A percentile compares a stretch with the other conserved stretches of the same genome.
These are phyloP conservation scores for Diarsia brunnea DNA, from an alignment of 2,888 invertebrate species.

Conservation along the genomic window DNA sequence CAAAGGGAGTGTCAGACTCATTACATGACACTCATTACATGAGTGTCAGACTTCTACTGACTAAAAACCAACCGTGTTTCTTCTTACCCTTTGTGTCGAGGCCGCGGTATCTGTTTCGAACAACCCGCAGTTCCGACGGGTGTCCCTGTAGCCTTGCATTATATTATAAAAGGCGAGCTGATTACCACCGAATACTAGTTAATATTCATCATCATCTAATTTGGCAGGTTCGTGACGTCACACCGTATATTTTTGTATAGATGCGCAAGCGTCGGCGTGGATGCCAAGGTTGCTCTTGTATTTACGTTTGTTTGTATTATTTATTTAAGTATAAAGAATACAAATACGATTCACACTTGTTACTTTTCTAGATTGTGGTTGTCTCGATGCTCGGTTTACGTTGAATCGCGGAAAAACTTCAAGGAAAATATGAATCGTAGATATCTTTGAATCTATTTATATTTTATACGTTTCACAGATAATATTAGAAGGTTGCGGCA, in stretches of 20 bases:
- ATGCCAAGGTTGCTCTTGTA: conserved; percentile 76
- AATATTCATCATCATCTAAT: conserved; percentile 65
- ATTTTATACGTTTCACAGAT: conserved; percentile 37
- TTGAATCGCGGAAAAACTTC: conserved; percentile 64
- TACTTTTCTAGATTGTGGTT: conserved; percentile 41
- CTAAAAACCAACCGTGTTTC: too few species aligned
- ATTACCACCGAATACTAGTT: conserved; percentile 29
- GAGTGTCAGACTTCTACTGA: too few species aligned
- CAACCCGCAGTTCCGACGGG: too few species aligned
- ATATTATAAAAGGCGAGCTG: conserved; percentile 21
- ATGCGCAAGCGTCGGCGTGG: conserved; percentile 71
- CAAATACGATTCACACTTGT: conserved; percentile 38
- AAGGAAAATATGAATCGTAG: conserved; percentile 60
- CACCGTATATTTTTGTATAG: conserved; percentile 69
- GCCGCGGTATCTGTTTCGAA: too few species aligned
- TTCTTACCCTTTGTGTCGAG: too few species aligned
- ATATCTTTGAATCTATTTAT: conserved; percentile 42
- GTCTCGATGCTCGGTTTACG: conserved; percentile 25
- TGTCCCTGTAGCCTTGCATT: neutral
- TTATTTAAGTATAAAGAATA: conserved; percentile 52
- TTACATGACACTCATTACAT: too few species aligned
- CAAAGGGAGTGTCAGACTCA: too few species aligned
- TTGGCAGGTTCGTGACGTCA: conserved; percentile 71
- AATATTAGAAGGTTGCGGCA: conserved; percentile 41
- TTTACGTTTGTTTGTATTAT: conserved; percentile 68